Conservation (phyloP, 1,140 invertebrate species). For the Nasonia giraulti region DNA sequence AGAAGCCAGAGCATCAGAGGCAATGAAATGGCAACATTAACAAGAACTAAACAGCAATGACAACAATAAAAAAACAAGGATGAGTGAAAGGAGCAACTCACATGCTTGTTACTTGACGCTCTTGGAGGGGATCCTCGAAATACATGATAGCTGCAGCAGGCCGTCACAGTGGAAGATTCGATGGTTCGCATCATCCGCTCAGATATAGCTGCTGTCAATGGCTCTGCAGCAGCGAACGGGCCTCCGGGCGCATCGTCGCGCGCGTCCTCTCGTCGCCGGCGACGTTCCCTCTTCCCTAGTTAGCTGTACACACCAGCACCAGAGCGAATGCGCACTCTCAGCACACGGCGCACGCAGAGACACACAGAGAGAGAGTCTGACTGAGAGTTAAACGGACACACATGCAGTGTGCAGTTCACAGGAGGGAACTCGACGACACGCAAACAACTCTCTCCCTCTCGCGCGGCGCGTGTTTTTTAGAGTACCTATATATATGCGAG, state of each 20-base stretch:
- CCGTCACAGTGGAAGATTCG: conserved; percentile 31
- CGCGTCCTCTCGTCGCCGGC: conserved; percentile 12
- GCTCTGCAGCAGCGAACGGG: not conserved
- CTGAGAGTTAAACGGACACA: not conserved
- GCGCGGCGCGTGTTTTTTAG: not conserved
- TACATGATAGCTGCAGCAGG: conserved; percentile 53
- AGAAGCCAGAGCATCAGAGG: conserved; percentile 1
- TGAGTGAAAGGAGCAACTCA: conserved; percentile 54
- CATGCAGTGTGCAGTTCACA: not conserved
- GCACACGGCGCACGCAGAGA: not conserved
- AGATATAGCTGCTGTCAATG: conserved; percentile 7
- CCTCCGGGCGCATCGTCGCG: conserved; percentile 25
- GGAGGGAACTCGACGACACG: not conserved
- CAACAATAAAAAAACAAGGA: not conserved
- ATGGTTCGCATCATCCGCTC: conserved; percentile 46
- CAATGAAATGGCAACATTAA: not conserved
- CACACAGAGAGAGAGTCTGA: not conserved
- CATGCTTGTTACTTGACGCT: conserved; percentile 63
- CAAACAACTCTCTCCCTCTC: not conserved
- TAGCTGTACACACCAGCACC: not conserved
- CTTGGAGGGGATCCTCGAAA: conserved; percentile 60
- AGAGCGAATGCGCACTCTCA: not conserved
- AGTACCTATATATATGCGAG: not conserved
- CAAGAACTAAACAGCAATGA: not conserved
- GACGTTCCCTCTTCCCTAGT: not conserved